Conservation (phyloP, 37 sponge, comb jelly and placozoan species). For the Chondrilla cf. caribensis region DNA sequence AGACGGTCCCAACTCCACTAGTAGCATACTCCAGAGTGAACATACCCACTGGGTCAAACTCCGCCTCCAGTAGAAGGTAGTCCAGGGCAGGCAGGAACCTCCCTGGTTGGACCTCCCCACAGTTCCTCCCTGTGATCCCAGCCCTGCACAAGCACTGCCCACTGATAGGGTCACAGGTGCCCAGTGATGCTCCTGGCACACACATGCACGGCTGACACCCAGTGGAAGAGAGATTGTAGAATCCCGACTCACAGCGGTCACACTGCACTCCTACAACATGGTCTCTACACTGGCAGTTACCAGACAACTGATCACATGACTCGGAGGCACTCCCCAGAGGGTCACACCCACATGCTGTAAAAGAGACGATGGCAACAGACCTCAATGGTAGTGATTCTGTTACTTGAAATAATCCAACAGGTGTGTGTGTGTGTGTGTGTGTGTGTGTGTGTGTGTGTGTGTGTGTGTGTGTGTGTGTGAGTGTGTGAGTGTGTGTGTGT, state of each 20-base stretch:
- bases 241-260: slow-evolving; percentile 57
- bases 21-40: slow-evolving; percentile 1
- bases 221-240: slow-evolving; percentile 48
- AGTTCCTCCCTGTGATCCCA: slow-evolving; percentile 45
- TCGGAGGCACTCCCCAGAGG: slow-evolving; percentile 1
- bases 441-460: too few relatives aligned
- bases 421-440: too few relatives aligned
- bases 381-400: neutral
- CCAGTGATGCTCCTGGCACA: neutral
- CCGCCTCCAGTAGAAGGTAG: slow-evolving; percentile 52
- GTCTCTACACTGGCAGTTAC: slow-evolving; percentile 71
- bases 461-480: neutral
- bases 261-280: slow-evolving; percentile 77
- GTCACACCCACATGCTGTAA: slow-evolving; percentile 36
- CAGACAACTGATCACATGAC: slow-evolving; percentile 22
- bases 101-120: slow-evolving; percentile 54
- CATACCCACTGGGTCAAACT: slow-evolving; percentile 11
- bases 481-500: too few relatives aligned
- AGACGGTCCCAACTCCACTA: slow-evolving; percentile 22
- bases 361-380: neutral
- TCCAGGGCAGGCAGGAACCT: slow-evolving; percentile 52
- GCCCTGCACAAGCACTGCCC: slow-evolving; percentile 69
- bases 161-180: slow-evolving; percentile 36
- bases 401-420: too few relatives aligned
- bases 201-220: slow-evolving; percentile 70